Percentiles rank a stretch among this genome's conserved stretches.
phyloP scores from a whole-genome alignment of 1,140 invertebrate genomes.

The Yoshiicerus persimilis region DNA sequence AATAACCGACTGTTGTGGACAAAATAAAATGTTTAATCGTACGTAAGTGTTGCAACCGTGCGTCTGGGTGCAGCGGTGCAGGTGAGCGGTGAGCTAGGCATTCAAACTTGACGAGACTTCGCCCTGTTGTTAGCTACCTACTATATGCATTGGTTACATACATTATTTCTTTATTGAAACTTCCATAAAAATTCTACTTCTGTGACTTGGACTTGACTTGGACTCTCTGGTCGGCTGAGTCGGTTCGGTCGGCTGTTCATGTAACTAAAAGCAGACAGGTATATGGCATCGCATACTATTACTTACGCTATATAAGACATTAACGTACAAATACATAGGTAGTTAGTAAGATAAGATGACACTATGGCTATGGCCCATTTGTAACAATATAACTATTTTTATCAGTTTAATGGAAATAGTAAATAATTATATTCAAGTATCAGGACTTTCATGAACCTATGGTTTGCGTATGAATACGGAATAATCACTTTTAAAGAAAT shows the following conservation, averaged over 20 bases:
- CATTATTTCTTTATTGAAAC: background rate
- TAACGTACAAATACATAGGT: too few species aligned
- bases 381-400: too few species aligned
- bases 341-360: too few species aligned
- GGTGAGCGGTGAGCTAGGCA: background rate
- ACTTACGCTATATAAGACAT: too few species aligned
- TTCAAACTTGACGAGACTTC: background rate
- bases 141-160: background rate
- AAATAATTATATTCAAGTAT: too few species aligned
- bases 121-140: background rate
- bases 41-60: background rate
- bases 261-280: too few species aligned
- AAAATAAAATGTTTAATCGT: background rate
- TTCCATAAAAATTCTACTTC: background rate
- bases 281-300: too few species aligned
- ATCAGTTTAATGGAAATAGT: too few species aligned
- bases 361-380: too few species aligned
- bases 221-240: background rate
- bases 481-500: too few species aligned
- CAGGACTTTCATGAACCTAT: too few species aligned
- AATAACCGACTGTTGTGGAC: background rate
- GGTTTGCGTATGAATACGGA: too few species aligned
- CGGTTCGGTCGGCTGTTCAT: background rate
- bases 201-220: background rate
- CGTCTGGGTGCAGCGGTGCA: conserved; percentile 9